Percentiles rank a stretch among this genome's conserved stretches.
phyloP scores from a whole-genome alignment of 2,113 vertebrate species.

The Pao palembangensis region DNA sequence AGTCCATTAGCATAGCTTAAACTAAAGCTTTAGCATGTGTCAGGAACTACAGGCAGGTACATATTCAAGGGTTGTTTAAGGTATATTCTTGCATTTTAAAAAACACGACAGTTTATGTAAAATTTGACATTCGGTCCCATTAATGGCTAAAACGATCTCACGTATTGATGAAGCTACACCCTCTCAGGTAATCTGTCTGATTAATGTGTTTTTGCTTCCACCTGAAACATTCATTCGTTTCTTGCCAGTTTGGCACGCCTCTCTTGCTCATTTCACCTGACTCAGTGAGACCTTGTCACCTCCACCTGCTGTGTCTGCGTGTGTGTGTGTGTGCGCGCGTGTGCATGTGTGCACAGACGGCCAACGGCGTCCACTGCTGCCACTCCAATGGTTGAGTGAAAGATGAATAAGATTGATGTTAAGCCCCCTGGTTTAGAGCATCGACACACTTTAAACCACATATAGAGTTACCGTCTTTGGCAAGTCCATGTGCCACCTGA shows the following conservation, averaged over 20 bases:
- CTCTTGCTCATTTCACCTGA: slow-evolving; percentile 15
- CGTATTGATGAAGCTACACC: slow-evolving; percentile 20
- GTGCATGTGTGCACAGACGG: not conserved
- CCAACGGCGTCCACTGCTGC: slow-evolving; percentile 16
- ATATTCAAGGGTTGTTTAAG: too few species aligned
- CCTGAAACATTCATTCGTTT: not conserved
- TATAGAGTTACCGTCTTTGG: slow-evolving; percentile 64
- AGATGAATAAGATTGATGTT: slow-evolving; percentile 33
- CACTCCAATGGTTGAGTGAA: slow-evolving; percentile 7
- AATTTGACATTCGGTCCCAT: not conserved
- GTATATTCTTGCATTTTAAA: not conserved
- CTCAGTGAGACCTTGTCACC: not conserved
- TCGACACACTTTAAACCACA: slow-evolving; percentile 33
- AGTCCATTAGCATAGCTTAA: too few species aligned
- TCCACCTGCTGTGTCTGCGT: slow-evolving; percentile 12
- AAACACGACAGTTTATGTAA: not conserved
- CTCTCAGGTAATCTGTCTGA: slow-evolving; percentile 37
- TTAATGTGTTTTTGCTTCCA: slow-evolving; percentile 36
- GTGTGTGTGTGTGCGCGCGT: slow-evolving; percentile 21
- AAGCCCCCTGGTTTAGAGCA: slow-evolving; percentile 24
- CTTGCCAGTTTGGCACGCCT: not conserved
- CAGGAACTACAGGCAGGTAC: too few species aligned
- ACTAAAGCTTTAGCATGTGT: too few species aligned
- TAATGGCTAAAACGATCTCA: not conserved
- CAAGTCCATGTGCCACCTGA: slow-evolving; percentile 60